Base-by-base conservation (phyloP, 2,113 vertebrate species). In the Chrysemys picta region DNA sequence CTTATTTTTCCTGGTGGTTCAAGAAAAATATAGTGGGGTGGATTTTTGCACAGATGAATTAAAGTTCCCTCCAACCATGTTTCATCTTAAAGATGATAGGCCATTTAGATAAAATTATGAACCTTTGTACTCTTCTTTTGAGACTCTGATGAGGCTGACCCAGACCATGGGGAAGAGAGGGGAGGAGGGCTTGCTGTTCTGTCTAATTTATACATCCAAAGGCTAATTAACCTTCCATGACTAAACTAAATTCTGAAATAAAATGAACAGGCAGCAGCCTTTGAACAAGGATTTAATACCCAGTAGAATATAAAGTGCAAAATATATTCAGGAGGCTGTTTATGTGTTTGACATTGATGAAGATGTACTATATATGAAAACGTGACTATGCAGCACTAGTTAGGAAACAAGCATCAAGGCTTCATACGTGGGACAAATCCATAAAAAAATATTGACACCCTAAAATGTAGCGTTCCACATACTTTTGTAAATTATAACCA, bases 61-160 rank as follows among this genome's bases (percentile, higher is more conserved):
- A 35, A 89, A 82, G 84, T 81, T 86, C 80, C 89, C 92, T 83
- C 50, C 75, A 87, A 90, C 89, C 87, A 69, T 5, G 25, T 79
- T 94, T 89, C 57, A 53, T 93, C 65, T 95, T 91, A 79, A 91
- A 91, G 54, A 38, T 89, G n/a, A 72, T 62, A 12, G 38, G n/a
- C 81, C 83, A 96, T 97, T 96, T 97, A 87, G 89, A 96, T 96
- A 93, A 96, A 91, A 90, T 90, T 69, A 91, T 85, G 19, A 95
- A 89, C 54, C 92, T 87, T 89, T 19, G 65, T n/a, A n/a, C 54
- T 93, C 80, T 91, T 85, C 54, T 94, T 93, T 89, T 85, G 57
- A 93, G 80, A 75, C 27, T 93, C 35, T 50, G 62, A 57, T 79
- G 90, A 94, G 93, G 92, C 31, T 82, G 5, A 35, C 50, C 87